phyloP scores from a whole-genome alignment of 2,113 vertebrate species.

The Cochlearius cochlearius region DNA sequence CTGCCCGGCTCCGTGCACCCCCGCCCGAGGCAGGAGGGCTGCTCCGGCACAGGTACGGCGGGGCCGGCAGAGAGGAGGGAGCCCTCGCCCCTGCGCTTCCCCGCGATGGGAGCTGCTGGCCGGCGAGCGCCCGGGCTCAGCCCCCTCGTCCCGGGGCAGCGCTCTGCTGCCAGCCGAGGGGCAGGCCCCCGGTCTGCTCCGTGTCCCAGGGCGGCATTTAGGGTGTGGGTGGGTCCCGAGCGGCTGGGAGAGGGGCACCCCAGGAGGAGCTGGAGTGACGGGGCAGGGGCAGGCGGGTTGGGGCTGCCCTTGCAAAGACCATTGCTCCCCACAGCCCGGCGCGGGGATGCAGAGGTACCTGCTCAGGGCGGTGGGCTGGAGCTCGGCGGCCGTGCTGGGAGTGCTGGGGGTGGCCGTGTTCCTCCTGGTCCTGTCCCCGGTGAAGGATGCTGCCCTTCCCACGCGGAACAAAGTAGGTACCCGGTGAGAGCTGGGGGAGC shows the following conservation, averaged over 20 bases:
- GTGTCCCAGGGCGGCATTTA: neutral
- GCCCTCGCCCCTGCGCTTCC: too few relatives aligned
- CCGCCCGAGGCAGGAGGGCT: neutral
- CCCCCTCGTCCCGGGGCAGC: fast-evolving
- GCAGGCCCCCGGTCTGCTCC: neutral
- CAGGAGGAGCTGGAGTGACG: too few relatives aligned
- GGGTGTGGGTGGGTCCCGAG: neutral
- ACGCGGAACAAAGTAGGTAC: conserved; percentile 39
- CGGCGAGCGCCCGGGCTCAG: neutral
- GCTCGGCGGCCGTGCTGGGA: neutral
- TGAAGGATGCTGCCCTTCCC: neutral
- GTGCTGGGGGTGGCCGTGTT: neutral
- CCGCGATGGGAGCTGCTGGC: neutral
- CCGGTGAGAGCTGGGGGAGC: neutral
- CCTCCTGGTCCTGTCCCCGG: conserved; percentile 32
- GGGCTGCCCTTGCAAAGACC: neutral
- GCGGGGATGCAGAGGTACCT: neutral
- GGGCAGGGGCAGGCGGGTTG: neutral
- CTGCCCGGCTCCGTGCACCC: neutral
- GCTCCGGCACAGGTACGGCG: neutral
- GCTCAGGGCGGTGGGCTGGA: neutral
- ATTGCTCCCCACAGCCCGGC: neutral
- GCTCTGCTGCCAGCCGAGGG: neutral
- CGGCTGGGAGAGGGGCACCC: neutral
- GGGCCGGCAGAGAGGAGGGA: too few relatives aligned